Evolutionary conservation across 2,113 vertebrate species (phyloP), one percentile per base, ranked within the genome.

Genomic region (Lycaon pictus): DNA sequence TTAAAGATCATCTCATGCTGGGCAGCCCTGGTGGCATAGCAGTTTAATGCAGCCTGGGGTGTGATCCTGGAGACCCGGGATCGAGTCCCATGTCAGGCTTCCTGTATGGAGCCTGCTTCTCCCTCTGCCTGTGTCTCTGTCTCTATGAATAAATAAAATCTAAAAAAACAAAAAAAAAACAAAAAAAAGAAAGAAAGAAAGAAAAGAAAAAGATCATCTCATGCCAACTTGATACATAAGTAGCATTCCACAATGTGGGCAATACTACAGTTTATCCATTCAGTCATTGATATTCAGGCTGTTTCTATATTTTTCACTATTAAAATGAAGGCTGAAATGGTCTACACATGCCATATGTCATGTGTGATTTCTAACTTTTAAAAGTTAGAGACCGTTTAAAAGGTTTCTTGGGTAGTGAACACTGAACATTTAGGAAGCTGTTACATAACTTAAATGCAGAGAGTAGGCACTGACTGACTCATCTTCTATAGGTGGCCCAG

Each of bases 311-410:
- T 91, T 69, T 60, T 83, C 25, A 71, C 25, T 81, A 7, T 32
- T 55, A 90, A 43, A 88, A 92, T 92, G 23, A 94, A 94, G 43
- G 43, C 11, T 37, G 65, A 83, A 90, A 74, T 60, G 53, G 16
- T 55, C 84, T 69, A 80, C 9, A 92, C 9, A 32, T 43, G 48
- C 74, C 37, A 32, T 20, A 32, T 62, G 37, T 81, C 8, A 19
- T 58, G 12, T 25, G 16, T 37, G 23, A 71, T 93, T 93, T 94
- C 63, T 82, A 88, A 77, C 51, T 96, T 93, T 90, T 65, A 32
- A 58, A 62, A 88, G 4, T 43, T 43, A 7, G 43, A 43, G 7
- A 43, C 43, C 51, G 95, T 93, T 90, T 65, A 32, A 63, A 62
- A 88, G 4, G 9, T 17, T 76, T 97, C 60, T 96, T 65, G 72